These are phyloP conservation scores for Maniola jurtina DNA, from an alignment of 1,140 invertebrate genomes.

Conservation along the genomic window DNA sequence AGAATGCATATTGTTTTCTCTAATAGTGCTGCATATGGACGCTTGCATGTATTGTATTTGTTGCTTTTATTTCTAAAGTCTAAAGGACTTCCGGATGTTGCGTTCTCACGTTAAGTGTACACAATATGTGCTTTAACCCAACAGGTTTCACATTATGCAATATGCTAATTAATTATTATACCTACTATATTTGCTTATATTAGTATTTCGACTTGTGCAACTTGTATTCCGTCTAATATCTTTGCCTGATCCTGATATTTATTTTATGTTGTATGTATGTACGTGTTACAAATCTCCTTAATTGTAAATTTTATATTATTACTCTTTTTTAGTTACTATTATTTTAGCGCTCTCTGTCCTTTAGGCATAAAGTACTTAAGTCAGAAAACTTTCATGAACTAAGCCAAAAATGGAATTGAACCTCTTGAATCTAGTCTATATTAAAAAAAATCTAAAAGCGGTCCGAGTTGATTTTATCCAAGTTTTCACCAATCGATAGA, in stretches of 20 bases:
- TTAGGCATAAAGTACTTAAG: too few relatives aligned
- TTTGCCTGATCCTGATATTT: not conserved
- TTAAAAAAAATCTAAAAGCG: too few relatives aligned
- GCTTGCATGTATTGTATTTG: not conserved
- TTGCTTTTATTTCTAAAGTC: conserved; percentile 9
- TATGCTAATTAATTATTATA: not conserved
- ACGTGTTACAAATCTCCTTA: too few relatives aligned
- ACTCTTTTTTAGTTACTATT: too few relatives aligned
- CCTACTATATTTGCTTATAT: not conserved
- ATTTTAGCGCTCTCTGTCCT: too few relatives aligned
- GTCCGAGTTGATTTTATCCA: too few relatives aligned
- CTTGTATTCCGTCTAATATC: not conserved
- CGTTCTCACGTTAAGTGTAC: not conserved
- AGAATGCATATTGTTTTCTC: conserved; percentile 5
- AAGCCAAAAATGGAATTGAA: too few relatives aligned
- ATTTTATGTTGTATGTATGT: too few relatives aligned
- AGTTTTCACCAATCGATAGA: too few relatives aligned
- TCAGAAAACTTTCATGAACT: too few relatives aligned
- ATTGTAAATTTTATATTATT: too few relatives aligned
- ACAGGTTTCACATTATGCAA: conserved; percentile 13
- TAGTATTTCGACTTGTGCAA: not conserved
- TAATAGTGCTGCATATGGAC: not conserved
- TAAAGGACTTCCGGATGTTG: conserved; percentile 4
- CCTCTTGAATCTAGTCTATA: too few relatives aligned
- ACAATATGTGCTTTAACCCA: not conserved